These are phyloP conservation scores for Xylota segnis DNA, from an alignment of 2,888 invertebrate species.

Conservation along the genomic window DNA sequence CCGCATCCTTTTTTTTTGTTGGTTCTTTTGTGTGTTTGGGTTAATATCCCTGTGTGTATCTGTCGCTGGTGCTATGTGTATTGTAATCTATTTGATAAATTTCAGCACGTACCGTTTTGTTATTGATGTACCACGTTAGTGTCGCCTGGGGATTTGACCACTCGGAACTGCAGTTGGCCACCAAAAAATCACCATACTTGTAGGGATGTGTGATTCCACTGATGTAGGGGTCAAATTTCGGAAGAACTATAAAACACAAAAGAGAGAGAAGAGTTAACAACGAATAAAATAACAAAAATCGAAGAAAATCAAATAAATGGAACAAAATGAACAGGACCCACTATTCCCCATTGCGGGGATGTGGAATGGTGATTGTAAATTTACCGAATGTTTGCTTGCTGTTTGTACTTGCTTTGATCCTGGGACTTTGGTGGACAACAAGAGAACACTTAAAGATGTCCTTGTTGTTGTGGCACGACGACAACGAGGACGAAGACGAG, in stretches of 20 bases:
- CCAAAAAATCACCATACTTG: conserved; percentile 83
- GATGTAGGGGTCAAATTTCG: conserved; percentile 83
- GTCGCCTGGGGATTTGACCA: conserved; percentile 84
- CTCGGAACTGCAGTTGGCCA: conserved; percentile 84
- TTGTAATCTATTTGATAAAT: conserved; percentile 72
- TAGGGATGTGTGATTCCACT: conserved; percentile 82
- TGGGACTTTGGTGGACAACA: conserved; percentile 61
- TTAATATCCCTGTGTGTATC: conserved; percentile 44
- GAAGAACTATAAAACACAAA: conserved; percentile 81
- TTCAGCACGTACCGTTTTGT: conserved; percentile 83
- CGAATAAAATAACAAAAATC: conserved; percentile 26
- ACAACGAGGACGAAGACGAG: not conserved
- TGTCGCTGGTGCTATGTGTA: conserved; percentile 45
- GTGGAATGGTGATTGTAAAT: conserved; percentile 62
- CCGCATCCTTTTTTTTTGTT: conserved; percentile 1
- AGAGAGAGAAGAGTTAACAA: conserved; percentile 49
- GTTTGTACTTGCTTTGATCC: conserved; percentile 25
- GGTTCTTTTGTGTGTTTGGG: conserved; percentile 5
- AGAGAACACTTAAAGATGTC: conserved; percentile 68
- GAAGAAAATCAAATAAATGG: conserved; percentile 69
- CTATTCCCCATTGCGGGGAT: conserved; percentile 4
- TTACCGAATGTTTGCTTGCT: conserved; percentile 41
- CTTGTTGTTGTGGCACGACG: conserved; percentile 34
- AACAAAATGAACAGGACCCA: conserved; percentile 44
- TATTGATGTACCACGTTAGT: conserved; percentile 84